These are phyloP conservation scores for Astreopora myriophthalma DNA, from an alignment of 64 coral and sea anemone species.

Conservation along the genomic window DNA sequence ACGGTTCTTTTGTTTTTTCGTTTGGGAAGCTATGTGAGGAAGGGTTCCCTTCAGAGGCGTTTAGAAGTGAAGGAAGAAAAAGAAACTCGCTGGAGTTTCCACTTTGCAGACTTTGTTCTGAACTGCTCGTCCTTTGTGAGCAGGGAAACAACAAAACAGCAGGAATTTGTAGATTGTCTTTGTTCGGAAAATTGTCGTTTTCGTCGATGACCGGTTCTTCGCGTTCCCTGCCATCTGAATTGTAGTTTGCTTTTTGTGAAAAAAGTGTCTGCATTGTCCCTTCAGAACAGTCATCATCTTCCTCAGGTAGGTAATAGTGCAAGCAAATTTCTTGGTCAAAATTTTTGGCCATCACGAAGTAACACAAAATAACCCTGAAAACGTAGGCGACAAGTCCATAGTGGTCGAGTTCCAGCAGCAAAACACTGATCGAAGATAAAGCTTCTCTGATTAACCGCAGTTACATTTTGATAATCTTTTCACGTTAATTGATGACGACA, in stretches of 20 bases:
- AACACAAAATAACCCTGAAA: background rate
- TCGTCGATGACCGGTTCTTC: background rate
- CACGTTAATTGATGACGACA: background rate
- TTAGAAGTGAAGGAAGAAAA: background rate
- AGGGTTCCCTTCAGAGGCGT: background rate
- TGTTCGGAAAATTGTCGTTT: background rate
- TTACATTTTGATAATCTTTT: background rate
- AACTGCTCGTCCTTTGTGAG: background rate
- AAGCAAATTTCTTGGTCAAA: background rate
- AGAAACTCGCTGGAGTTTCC: constrained; percentile 7
- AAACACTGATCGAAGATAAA: background rate
- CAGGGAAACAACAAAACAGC: constrained; percentile 26
- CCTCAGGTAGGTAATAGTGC: background rate
- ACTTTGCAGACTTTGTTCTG: background rate
- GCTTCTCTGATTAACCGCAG: background rate
- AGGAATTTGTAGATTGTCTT: background rate
- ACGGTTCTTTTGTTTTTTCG: background rate
- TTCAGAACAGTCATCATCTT: background rate
- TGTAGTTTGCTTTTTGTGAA: background rate
- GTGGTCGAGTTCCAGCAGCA: background rate
- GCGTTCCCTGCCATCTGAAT: background rate
- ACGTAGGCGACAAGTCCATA: too few relatives aligned
- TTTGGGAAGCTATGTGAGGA: background rate
- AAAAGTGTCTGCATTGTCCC: constrained; percentile 1
- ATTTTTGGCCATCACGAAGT: background rate